Evolutionary conservation across 1,140 invertebrate species (phyloP).

Genomic region (Tetramorium alpestre): DNA sequence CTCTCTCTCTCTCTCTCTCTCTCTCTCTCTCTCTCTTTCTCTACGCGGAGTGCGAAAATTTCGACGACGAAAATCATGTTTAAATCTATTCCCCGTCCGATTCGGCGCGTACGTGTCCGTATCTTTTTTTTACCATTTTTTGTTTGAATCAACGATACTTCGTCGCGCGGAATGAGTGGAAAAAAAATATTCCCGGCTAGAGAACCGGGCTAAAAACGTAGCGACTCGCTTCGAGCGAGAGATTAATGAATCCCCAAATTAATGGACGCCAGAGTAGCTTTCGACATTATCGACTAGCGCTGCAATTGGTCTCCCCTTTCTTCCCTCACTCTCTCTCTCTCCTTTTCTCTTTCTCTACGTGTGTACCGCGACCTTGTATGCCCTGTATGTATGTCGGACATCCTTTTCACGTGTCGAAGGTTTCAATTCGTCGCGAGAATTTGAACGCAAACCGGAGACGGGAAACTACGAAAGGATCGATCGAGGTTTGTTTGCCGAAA

Average conservation of each 20-base stretch:
- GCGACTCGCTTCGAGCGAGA: not conserved
- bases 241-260: conserved; percentile 39
- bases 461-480: conserved; percentile 35
- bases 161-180: not conserved
- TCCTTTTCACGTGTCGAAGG: conserved; percentile 10
- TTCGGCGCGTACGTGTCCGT: not conserved
- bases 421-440: conserved; percentile 17
- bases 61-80: not conserved
- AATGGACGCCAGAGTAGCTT: conserved; percentile 43
- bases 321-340: not conserved
- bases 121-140: conserved; percentile 2
- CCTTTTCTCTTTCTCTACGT: not conserved
- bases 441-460: conserved; percentile 53
- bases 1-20: no score
- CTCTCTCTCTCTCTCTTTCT: not conserved
- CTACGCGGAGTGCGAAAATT: not conserved
- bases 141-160: conserved; percentile 1
- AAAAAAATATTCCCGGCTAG: not conserved
- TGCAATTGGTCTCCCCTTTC: not conserved
- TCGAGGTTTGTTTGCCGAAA: conserved; percentile 66
- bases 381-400: not conserved
- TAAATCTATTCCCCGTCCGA: not conserved
- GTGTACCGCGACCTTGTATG: not conserved
- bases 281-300: conserved; percentile 40
- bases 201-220: conserved; percentile 13